Evolutionary conservation across 2,797 vertebrate genomes (phyloP).

Genomic region (Toxotes lorentzi): DNA sequence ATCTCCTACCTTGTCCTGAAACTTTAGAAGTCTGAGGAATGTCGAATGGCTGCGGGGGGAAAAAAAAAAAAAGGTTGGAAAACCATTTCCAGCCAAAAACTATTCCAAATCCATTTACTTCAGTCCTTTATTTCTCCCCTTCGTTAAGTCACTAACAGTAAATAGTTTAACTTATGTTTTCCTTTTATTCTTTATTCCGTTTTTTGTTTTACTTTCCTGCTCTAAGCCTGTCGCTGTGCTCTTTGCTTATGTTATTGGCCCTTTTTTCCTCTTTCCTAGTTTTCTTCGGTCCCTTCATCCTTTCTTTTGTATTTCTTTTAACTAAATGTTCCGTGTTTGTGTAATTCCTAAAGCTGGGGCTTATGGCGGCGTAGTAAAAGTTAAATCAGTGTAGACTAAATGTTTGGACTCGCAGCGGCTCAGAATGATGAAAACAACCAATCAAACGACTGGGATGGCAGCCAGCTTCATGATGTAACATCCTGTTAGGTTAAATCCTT

Average conservation of each 20-base stretch:
- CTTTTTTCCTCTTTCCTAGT: constrained; percentile 1
- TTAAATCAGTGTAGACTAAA: constrained; percentile 51
- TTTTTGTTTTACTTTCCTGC: not conserved
- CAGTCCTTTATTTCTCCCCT: constrained; percentile 4
- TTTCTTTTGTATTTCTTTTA: constrained; percentile 40
- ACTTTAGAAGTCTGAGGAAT: constrained; percentile 43
- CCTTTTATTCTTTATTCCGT: not conserved
- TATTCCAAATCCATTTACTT: constrained; percentile 9
- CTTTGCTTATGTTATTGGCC: constrained; percentile 32
- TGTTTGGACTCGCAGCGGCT: constrained; percentile 46
- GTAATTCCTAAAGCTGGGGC: constrained; percentile 48
- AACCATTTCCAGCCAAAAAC: constrained; percentile 14
- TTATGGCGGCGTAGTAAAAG: constrained; percentile 56
- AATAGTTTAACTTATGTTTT: constrained; percentile 5
- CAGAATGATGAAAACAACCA: constrained; percentile 47
- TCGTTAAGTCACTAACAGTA: not conserved
- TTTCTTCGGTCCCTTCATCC: not conserved
- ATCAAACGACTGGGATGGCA: constrained; percentile 65
- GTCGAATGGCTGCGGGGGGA: not conserved
- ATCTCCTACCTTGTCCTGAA: constrained; percentile 60
- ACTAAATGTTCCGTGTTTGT: constrained; percentile 47
- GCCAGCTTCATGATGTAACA: constrained; percentile 76
- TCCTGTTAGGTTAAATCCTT: constrained; percentile 66
- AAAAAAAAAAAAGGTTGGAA: constrained; percentile 1
- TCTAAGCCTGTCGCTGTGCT: not conserved